Base-by-base conservation (phyloP, 2,888 invertebrate genomes). In the Perithous albicinctus region DNA sequence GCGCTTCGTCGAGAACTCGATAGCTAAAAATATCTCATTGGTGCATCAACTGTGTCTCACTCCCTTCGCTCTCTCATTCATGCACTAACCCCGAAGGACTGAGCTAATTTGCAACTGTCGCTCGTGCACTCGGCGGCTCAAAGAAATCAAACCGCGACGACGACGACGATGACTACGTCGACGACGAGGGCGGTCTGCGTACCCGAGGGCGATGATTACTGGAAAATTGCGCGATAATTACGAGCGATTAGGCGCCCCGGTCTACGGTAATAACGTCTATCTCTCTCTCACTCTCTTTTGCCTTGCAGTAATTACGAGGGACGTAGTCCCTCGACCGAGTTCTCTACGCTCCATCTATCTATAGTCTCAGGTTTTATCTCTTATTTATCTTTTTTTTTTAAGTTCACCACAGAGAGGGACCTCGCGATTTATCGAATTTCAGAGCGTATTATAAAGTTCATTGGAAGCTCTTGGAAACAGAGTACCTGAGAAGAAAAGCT, bases 141-240 rank as follows among this genome's bases (percentile, higher is more conserved):
- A 72, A 72, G 72, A 72, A 72, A 72, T 72, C 72, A 72, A 72
- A 72, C 59, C 72, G 32, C 46, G 59, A 41, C 70, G 51, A 54
- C 69, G 41, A 35, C 63, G 12, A 38, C 18, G 59, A 35, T 35
- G 59, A 2, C 54, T 46, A 46, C n/a, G n/a, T n/a, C n/a, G n/a
- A n/a, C 48, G 20, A 48, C 20, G 5, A 20, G 32, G 15, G 6
- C 41, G 18, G 41, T 41, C 12, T 8, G 12, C 59, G 59, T 7
- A 59, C 41, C 63, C 38, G 63, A 12, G 63, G 38, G 38, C 72
- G 66, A 80, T 74, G 43, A 81, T 84, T 84, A 78, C 73, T 73
- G 78, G 76, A 80, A 84, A 84, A 80, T 83, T 83, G 67, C 59
- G 80, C 76, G 78, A 83, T 80, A 84, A 83, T 84, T 80, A 76